Percentiles rank a stretch among this genome's conserved stretches.
Evolutionary conservation across 2,113 vertebrate species (phyloP).

Genomic region (Upupa epops): DNA sequence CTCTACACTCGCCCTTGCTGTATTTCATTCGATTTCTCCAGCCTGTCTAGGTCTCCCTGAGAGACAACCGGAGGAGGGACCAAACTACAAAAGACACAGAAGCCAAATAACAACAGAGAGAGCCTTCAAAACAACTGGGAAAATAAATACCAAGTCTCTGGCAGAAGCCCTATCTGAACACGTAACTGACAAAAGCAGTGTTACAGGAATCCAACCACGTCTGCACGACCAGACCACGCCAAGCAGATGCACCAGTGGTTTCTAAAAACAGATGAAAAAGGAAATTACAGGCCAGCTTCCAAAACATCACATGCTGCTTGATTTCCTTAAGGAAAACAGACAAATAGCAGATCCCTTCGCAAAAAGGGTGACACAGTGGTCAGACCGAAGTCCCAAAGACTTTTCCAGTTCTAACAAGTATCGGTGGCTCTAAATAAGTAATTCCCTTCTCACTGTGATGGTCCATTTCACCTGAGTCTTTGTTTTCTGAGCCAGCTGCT

Average conservation of each 20-base stretch:
- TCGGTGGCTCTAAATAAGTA: not conserved
- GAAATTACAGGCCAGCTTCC: not conserved
- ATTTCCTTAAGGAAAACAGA: conserved; percentile 2
- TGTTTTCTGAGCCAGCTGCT: not conserved
- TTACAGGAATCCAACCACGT: not conserved
- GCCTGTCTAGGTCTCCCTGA: not conserved
- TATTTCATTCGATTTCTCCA: too few species aligned
- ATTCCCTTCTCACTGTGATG: not conserved
- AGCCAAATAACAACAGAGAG: conserved; percentile 5
- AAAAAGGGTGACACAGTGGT: not conserved
- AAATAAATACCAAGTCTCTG: not conserved
- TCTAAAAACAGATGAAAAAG: not conserved
- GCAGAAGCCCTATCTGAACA: not conserved
- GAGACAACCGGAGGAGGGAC: not conserved
- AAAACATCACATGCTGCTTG: not conserved
- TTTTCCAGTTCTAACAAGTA: not conserved
- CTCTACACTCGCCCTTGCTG: too few species aligned
- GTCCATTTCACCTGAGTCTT: not conserved
- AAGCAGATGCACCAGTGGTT: not conserved
- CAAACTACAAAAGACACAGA: not conserved
- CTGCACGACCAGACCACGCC: not conserved
- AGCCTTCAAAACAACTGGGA: not conserved
- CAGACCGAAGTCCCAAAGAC: not conserved
- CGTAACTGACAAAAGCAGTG: not conserved
- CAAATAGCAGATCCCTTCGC: not conserved